Evolutionary conservation across 2,888 invertebrate genomes (phyloP).

Genomic region (Drosophila melanosoma): DNA sequence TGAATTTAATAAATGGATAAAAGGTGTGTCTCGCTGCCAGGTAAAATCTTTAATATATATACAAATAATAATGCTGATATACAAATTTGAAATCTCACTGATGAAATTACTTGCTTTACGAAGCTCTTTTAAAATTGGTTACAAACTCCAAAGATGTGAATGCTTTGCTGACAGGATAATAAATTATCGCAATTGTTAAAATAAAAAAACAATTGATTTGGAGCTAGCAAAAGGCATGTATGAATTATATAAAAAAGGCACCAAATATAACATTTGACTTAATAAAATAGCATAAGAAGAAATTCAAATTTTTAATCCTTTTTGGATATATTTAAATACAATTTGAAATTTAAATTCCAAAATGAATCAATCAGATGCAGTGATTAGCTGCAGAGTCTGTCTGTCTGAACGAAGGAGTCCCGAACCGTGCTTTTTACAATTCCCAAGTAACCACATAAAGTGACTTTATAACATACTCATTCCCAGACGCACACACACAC

Average conservation of each 20-base stretch:
- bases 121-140: too few species aligned
- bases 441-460: constrained; percentile 40
- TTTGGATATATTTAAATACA: neutral
- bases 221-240: neutral
- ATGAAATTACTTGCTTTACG: neutral
- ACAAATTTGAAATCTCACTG: neutral
- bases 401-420: neutral
- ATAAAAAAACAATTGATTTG: neutral
- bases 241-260: neutral
- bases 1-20: constrained; percentile 18
- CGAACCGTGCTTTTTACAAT: constrained; percentile 37
- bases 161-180: neutral
- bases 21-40: neutral
- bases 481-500: constrained; percentile 15
- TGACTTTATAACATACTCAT: constrained; percentile 53
- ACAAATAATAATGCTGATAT: neutral
- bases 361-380: constrained; percentile 34
- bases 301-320: neutral
- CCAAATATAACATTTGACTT: neutral
- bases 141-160: neutral
- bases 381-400: constrained; percentile 38
- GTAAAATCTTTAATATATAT: neutral
- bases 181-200: neutral
- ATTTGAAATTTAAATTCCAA: neutral
- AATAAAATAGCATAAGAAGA: neutral